Percentiles rank a stretch among this genome's conserved stretches.
phyloP scores from a whole-genome alignment of 2,888 invertebrate genomes.

The Griposia aprilina region DNA sequence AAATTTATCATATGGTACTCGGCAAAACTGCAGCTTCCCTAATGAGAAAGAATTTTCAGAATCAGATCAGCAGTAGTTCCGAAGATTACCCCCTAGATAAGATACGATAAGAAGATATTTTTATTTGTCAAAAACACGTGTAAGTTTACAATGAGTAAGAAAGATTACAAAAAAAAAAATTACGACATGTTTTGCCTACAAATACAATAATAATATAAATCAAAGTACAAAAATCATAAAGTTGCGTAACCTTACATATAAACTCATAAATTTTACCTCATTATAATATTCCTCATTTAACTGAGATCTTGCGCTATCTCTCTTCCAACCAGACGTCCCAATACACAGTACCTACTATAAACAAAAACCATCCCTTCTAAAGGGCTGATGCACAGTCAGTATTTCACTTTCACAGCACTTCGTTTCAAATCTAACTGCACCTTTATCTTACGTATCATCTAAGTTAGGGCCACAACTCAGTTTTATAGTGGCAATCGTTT shows the following conservation, averaged over 20 bases:
- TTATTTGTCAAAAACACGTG: too few species aligned
- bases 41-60: too few species aligned
- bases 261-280: neutral
- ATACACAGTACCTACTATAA: neutral
- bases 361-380: constrained; percentile 6
- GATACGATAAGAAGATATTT: too few species aligned
- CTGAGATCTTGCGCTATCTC: neutral
- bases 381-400: constrained; percentile 20
- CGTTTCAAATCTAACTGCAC: constrained; percentile 68
- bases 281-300: too few species aligned
- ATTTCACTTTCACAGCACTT: constrained; percentile 43
- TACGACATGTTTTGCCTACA: too few species aligned
- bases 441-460: constrained; percentile 74
- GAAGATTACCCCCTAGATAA: too few species aligned
- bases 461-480: constrained; percentile 77
- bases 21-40: neutral
- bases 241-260: neutral
- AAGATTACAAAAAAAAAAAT: too few species aligned
- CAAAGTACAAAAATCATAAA: too few species aligned
- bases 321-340: neutral
- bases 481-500: constrained; percentile 80
- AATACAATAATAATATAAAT: too few species aligned
- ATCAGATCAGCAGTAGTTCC: too few species aligned
- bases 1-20: too few species aligned
- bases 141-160: too few species aligned